Evolutionary conservation across 2,888 invertebrate genomes (phyloP).

Genomic region (Agrochola lychnidis): DNA sequence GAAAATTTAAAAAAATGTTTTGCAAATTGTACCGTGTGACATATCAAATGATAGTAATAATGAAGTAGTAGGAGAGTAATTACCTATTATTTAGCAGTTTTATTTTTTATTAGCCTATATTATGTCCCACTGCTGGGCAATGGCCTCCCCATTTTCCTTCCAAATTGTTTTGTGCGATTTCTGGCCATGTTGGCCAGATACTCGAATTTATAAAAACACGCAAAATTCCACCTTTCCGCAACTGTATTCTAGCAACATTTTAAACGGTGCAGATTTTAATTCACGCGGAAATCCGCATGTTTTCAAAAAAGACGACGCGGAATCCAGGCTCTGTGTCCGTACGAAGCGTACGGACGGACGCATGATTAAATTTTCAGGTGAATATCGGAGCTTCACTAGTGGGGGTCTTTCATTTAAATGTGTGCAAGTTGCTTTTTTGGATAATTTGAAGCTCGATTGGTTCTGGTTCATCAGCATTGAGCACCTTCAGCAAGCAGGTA

Average conservation of each 20-base stretch:
- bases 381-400: constrained; percentile 47
- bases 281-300: constrained; percentile 62
- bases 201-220: not conserved
- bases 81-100: too few species aligned
- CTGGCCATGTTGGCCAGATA: too few species aligned
- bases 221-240: constrained; percentile 7
- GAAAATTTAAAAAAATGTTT: too few species aligned
- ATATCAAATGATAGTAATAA: too few species aligned
- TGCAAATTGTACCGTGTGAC: too few species aligned
- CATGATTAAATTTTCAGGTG: constrained; percentile 73
- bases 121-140: too few species aligned
- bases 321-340: constrained; percentile 36
- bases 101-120: too few species aligned
- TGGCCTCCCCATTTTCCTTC: too few species aligned
- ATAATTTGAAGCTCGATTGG: not conserved
- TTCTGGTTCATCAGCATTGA: not conserved
- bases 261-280: constrained; percentile 55
- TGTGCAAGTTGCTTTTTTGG: not conserved
- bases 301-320: constrained; percentile 65
- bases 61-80: too few species aligned
- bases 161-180: too few species aligned
- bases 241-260: constrained; percentile 41
- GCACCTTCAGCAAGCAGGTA: too few species aligned
- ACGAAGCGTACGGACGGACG: constrained; percentile 42
- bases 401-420: constrained; percentile 22